Base-by-base conservation (phyloP, 2,797 vertebrate species). In the Bradypus variegatus region DNA sequence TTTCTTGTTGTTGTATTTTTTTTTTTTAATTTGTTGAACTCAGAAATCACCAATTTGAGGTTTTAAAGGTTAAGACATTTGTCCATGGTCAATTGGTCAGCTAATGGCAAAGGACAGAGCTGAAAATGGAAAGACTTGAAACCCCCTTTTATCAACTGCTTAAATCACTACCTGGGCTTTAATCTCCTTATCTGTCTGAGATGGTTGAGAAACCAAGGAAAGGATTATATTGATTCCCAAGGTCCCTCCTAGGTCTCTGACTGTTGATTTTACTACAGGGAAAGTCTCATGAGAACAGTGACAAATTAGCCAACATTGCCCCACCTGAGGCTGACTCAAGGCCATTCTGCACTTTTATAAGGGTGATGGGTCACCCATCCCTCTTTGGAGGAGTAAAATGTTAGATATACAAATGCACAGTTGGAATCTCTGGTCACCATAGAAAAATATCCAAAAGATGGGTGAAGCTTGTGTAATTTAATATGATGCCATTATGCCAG, bases 281-380 rank as follows among this genome's bases (percentile, higher is more conserved):
- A 93, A 91, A 76, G 6, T n/a, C 48, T 82, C 86, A 67, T 77
- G 31, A 62, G 48, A 18, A 64, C 50, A 81, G 82, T 72, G 19
- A 94, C 92, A 91, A 70, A 92, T 91, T 77, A 91, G 31, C 64
- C 86, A 94, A 60, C 15, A 27, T 3, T n/a, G 79, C 33, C 73
- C 64, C 67, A 91, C 80, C 90, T 93, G 45, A 36, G 5, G 27
- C 21, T 88, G 75, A 91, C 77, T 93, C 76, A 75, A 31, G 36
- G 31, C 18, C 11, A 36, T 75, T 80, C 72, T 80, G 55, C 14
- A 78, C 36, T 70, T 77, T 16, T 79, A 82, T 33, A 67, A 33
- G 29, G 29, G 9, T 50, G 27, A 6, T 27, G 65, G 45, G 2
- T 48, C 85, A 79, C 16, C 48, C 36, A 41, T 53, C 8, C 14